Conservation (phyloP, 2,888 invertebrate genomes). For the Pardosa pseudoannulata region DNA sequence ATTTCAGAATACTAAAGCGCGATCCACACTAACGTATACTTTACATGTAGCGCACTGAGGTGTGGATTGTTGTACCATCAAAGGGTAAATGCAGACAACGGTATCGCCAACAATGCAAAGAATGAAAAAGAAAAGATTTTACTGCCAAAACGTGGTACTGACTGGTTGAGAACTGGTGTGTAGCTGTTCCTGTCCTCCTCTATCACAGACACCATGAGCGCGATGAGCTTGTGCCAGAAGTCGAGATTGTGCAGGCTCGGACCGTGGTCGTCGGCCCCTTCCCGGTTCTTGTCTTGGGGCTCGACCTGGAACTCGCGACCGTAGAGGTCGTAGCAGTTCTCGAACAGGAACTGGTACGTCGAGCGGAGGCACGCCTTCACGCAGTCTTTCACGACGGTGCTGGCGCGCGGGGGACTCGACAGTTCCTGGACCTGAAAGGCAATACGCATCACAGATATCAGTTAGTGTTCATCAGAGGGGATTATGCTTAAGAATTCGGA, state of each 20-base stretch:
- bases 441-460: no score
- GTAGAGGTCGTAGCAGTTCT: conserved; percentile 98
- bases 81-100: no score
- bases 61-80: no score
- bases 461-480: no score
- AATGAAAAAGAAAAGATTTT: no score
- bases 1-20: no score
- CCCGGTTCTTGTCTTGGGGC: conserved; percentile 48
- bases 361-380: conserved; percentile 98
- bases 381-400: conserved; percentile 99
- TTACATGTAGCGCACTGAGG: no score
- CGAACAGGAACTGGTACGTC: conserved; percentile 99
- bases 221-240: conserved; percentile 98
- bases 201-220: conserved; percentile 97
- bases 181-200: conserved; percentile 99
- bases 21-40: no score
- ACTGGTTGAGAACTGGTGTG: conserved; percentile 97
- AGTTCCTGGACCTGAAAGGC: conserved; percentile 98
- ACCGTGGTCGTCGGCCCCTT: conserved; percentile 79
- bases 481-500: no score
- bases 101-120: no score
- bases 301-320: conserved; percentile 91
- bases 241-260: conserved; percentile 90
- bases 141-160: no score
- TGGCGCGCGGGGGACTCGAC: conserved; percentile 97